Conservation (phyloP, 1,140 invertebrate species). For the Drosophila athabasca region DNA sequence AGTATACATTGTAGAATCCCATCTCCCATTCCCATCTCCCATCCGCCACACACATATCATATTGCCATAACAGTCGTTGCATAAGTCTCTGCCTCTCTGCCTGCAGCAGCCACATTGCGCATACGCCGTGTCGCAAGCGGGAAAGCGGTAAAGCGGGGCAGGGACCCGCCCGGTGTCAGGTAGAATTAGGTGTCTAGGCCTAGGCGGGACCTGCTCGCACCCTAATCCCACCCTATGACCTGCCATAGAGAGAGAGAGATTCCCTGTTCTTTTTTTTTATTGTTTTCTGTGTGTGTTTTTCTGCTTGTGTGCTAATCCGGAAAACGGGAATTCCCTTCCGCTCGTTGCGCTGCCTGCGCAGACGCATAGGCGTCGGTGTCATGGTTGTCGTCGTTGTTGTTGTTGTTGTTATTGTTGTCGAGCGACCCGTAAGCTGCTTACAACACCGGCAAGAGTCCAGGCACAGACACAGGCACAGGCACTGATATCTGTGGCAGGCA, state of each 20-base stretch:
- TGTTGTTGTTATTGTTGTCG: too few species aligned
- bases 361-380: slow-evolving; percentile 43
- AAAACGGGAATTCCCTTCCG: slow-evolving; percentile 80
- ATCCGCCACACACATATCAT: background rate
- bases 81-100: background rate
- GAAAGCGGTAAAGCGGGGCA: slow-evolving; percentile 2
- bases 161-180: slow-evolving; percentile 28
- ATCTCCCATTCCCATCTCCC: too few species aligned
- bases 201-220: slow-evolving; percentile 65
- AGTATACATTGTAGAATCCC: slow-evolving; percentile 25
- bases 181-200: slow-evolving; percentile 4
- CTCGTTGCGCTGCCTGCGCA: slow-evolving; percentile 31
- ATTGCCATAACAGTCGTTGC: slow-evolving; percentile 1
- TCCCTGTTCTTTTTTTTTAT: too few species aligned
- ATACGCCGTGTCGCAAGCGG: slow-evolving; percentile 36
- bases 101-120: slow-evolving; percentile 21
- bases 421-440: slow-evolving; percentile 31
- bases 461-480: background rate
- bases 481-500: slow-evolving; percentile 2
- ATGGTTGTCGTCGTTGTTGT: too few species aligned
- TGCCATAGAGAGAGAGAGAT: too few species aligned
- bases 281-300: slow-evolving; percentile 25
- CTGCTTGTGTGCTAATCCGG: slow-evolving; percentile 66
- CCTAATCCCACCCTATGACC: slow-evolving; percentile 52
- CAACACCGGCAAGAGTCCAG: slow-evolving; percentile 3